Evolutionary conservation across 2,797 vertebrate genomes (phyloP).

Genomic region (Leucoraja ocellata): DNA sequence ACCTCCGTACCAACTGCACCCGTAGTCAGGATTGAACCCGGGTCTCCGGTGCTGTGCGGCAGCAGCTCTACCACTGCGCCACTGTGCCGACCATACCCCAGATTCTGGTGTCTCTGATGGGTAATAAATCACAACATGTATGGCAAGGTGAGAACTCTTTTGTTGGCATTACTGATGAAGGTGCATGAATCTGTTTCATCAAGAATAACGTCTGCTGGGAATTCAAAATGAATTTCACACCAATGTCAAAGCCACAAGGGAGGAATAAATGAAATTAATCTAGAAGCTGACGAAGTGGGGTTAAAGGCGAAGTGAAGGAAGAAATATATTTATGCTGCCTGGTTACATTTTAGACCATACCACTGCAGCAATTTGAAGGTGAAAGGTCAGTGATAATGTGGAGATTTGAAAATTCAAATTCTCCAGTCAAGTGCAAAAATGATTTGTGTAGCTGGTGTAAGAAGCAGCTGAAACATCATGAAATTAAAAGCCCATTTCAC

Average conservation of each 20-base stretch:
- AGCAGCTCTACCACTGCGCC: too few species aligned
- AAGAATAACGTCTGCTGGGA: not conserved
- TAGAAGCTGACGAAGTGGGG: not conserved
- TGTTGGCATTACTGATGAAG: not conserved
- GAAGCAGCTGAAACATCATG: not conserved
- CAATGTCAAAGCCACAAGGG: not conserved
- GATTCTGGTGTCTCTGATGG: not conserved
- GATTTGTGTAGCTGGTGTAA: not conserved
- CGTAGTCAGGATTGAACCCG: too few species aligned
- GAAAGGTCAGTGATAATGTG: constrained; percentile 11
- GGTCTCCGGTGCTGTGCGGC: too few species aligned
- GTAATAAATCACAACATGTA: not conserved
- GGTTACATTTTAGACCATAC: not conserved
- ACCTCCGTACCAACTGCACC: too few species aligned
- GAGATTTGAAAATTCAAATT: constrained; percentile 27
- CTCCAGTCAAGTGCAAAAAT: constrained; percentile 28
- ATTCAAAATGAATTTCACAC: not conserved
- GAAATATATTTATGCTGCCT: not conserved
- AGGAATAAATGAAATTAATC: not conserved
- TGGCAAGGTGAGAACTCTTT: not conserved
- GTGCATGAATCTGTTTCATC: not conserved
- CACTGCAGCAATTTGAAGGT: not conserved
- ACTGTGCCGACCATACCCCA: too few species aligned
- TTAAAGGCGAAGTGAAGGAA: not conserved
- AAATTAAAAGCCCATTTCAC: not conserved